A percentile compares a stretch with the other conserved stretches of the same genome.
phyloP scores from a whole-genome alignment of 2,888 invertebrate genomes.

The Nephrotoma flavescens region DNA sequence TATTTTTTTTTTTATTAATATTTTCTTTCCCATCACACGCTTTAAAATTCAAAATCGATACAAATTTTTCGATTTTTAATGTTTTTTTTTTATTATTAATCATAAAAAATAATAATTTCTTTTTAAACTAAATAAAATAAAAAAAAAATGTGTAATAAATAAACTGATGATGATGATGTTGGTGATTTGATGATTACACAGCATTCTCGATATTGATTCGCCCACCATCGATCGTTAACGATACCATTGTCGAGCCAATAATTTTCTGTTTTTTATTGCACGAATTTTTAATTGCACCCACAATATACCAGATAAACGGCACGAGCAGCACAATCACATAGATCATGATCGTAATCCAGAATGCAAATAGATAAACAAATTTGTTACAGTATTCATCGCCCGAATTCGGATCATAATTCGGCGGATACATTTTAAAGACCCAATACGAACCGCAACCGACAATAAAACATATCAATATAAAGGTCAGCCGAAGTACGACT shows the following conservation, averaged over 20 bases:
- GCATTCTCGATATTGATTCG: neutral
- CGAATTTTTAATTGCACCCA: neutral
- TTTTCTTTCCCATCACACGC: neutral
- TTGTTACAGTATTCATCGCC: neutral
- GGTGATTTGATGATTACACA: neutral
- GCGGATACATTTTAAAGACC: neutral
- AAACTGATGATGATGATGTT: neutral
- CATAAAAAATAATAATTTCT: neutral
- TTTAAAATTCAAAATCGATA: neutral
- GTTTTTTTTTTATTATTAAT: neutral
- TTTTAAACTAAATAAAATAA: neutral
- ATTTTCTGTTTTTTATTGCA: neutral
- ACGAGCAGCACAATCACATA: neutral
- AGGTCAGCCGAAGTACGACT: neutral
- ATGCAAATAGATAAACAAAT: conserved; percentile 2
- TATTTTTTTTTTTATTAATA: neutral
- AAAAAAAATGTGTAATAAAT: neutral
- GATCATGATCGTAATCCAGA: neutral
- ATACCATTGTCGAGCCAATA: neutral
- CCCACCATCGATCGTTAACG: neutral
- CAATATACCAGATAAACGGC: neutral
- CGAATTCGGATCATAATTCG: neutral
- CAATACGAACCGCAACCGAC: neutral
- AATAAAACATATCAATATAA: neutral
- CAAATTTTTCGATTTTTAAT: neutral